A percentile compares a stretch with the other conserved stretches of the same genome.
Evolutionary conservation across 2,888 invertebrate species (phyloP).

Genomic region (Lithosia quadra): DNA sequence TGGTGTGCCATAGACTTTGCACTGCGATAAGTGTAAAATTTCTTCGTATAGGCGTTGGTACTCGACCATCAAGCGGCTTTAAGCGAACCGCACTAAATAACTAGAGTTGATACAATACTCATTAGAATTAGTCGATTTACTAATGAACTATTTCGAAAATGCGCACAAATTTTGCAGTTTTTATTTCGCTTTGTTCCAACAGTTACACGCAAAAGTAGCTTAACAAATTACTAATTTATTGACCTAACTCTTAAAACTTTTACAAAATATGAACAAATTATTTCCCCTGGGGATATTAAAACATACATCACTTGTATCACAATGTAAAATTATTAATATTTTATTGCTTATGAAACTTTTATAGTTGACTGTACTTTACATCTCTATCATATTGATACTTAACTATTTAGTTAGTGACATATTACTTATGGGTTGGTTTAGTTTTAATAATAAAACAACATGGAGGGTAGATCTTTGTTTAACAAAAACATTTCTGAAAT

Average conservation of each 20-base stretch:
- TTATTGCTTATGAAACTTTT: not conserved
- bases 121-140: constrained; percentile 19
- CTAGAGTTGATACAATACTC: constrained; percentile 40
- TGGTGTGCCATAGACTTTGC: constrained; percentile 53
- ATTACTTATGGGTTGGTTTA: not conserved
- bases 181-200: not conserved
- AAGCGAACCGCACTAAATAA: constrained; percentile 42
- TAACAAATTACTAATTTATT: not conserved
- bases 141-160: constrained; percentile 25
- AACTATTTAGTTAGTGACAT: constrained; percentile 1
- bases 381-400: constrained; percentile 16
- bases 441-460: not conserved
- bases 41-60: constrained; percentile 28
- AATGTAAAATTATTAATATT: not conserved
- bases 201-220: not conserved
- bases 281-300: too few species aligned
- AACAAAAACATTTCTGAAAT: not conserved
- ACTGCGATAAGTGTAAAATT: constrained; percentile 28
- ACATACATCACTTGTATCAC: too few species aligned
- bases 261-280: too few species aligned
- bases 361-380: not conserved
- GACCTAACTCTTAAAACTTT: too few species aligned
- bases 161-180: constrained; percentile 36
- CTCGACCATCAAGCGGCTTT: constrained; percentile 16
- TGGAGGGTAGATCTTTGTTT: not conserved